These are phyloP conservation scores for Peromyscus eremicus DNA, from an alignment of 2,797 vertebrate genomes.

Conservation along the genomic window DNA sequence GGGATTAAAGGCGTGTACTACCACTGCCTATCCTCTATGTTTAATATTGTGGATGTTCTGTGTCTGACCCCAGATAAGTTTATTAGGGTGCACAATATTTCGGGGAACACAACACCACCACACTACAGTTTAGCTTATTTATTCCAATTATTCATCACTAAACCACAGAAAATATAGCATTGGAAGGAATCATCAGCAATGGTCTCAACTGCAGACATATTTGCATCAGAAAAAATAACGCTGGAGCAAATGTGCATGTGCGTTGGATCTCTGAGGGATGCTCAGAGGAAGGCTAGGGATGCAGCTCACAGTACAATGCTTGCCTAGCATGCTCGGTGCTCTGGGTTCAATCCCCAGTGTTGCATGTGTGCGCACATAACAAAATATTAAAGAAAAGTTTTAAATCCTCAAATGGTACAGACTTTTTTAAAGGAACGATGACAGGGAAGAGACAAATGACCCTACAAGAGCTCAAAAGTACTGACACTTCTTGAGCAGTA, in stretches of 20 bases:
- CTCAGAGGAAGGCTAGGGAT: neutral
- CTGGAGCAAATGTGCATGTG: neutral
- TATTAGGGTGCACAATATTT: too few relatives aligned
- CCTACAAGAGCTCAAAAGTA: neutral
- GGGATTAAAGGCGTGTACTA: too few relatives aligned
- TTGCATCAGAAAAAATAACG: neutral
- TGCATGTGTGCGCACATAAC: neutral
- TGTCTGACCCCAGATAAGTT: too few relatives aligned
- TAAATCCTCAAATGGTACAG: neutral
- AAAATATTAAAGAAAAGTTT: neutral
- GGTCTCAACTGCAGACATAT: neutral
- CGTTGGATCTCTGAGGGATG: neutral
- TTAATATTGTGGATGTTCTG: too few relatives aligned
- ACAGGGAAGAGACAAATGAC: neutral
- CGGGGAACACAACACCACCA: too few relatives aligned
- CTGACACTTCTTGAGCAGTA: neutral
- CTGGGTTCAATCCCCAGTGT: neutral
- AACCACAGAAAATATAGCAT: conserved; percentile 23
- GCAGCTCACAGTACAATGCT: too few relatives aligned
- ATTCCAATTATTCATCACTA: neutral
- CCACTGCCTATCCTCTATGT: too few relatives aligned
- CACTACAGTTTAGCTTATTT: neutral
- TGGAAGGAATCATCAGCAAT: neutral
- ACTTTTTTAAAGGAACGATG: neutral
- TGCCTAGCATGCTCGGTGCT: neutral